Evolutionary conservation across 2,797 vertebrate species (phyloP).

Genomic region (Chelidonichthys spinosus): DNA sequence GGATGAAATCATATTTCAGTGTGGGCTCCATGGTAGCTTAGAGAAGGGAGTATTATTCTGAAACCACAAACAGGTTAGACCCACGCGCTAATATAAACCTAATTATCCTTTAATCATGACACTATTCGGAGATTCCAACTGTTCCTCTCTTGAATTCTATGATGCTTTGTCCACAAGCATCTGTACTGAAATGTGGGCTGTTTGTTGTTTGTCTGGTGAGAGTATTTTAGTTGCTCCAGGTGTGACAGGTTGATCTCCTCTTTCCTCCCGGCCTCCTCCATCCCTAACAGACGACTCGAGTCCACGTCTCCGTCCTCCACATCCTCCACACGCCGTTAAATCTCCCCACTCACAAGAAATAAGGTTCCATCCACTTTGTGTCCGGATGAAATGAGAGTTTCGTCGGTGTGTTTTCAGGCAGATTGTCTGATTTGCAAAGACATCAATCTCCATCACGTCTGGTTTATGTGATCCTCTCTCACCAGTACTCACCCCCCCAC

Average conservation of each 20-base stretch:
- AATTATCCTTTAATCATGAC: not conserved
- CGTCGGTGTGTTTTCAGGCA: constrained; percentile 43
- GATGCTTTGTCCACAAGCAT: not conserved
- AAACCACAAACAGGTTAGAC: not conserved
- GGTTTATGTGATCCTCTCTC: constrained; percentile 49
- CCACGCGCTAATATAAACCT: not conserved
- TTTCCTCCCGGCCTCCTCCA: constrained; percentile 7
- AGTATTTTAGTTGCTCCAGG: not conserved
- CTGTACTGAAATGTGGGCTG: not conserved
- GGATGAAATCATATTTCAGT: too few relatives aligned
- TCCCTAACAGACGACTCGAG: constrained; percentile 7
- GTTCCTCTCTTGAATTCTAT: not conserved
- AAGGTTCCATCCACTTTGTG: constrained; percentile 19
- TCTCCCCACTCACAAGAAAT: constrained; percentile 5
- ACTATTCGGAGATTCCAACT: not conserved
- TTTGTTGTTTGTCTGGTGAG: constrained; percentile 3
- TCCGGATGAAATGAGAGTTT: constrained; percentile 20
- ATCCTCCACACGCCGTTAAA: not conserved
- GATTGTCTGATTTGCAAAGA: constrained; percentile 60
- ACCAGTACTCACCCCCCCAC: constrained; percentile 5
- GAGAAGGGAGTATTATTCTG: too few relatives aligned
- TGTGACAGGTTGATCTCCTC: constrained; percentile 5
- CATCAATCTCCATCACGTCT: constrained; percentile 73
- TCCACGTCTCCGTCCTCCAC: not conserved
- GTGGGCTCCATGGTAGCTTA: not conserved